Conservation (phyloP, 2,888 invertebrate genomes). For the Nephrotoma flavescens region DNA sequence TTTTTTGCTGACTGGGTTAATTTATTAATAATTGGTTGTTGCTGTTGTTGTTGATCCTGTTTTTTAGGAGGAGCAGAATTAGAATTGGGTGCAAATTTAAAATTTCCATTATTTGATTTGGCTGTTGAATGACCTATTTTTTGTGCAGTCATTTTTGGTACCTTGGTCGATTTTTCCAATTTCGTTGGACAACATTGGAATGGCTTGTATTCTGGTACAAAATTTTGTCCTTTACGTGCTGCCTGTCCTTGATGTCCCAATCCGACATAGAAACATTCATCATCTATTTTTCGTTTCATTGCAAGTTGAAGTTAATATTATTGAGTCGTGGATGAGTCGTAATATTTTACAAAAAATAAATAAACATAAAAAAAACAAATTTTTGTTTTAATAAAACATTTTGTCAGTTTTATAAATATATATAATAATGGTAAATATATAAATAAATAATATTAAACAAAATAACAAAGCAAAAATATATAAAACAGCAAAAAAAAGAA, state of each 20-base stretch:
- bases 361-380: neutral
- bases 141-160: constrained; percentile 54
- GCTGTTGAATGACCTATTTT: constrained; percentile 25
- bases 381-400: constrained; percentile 54
- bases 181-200: constrained; percentile 87
- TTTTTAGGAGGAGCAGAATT: constrained; percentile 17
- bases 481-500: constrained; percentile 1
- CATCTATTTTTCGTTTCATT: constrained; percentile 52
- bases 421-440: neutral
- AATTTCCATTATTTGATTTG: constrained; percentile 18
- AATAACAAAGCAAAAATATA: neutral
- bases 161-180: constrained; percentile 62
- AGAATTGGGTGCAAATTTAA: constrained; percentile 14
- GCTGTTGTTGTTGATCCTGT: constrained; percentile 16
- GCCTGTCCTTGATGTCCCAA: constrained; percentile 57
- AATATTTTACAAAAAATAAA: neutral
- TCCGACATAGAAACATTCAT: constrained; percentile 94
- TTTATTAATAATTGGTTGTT: constrained; percentile 12
- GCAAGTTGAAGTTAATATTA: neutral
- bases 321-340: neutral
- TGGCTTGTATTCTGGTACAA: constrained; percentile 54
- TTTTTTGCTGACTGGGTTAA: constrained; percentile 5
- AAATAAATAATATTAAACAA: neutral
- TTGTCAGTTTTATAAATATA: constrained; percentile 44
- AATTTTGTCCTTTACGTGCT: constrained; percentile 28